phyloP scores from a whole-genome alignment of 2,113 vertebrate genomes.

The Ciconia maguari region DNA sequence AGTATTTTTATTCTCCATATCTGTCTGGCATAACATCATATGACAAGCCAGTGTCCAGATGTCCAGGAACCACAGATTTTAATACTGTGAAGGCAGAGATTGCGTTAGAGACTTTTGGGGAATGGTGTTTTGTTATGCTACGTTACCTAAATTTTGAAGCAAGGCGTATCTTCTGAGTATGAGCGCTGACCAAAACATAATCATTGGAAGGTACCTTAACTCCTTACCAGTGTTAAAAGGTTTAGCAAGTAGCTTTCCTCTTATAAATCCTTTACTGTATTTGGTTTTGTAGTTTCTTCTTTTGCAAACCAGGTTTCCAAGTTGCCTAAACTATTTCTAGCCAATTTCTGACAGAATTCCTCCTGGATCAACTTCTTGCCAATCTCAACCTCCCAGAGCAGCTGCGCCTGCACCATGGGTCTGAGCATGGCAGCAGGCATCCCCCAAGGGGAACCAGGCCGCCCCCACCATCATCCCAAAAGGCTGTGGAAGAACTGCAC shows the following conservation, averaged over 20 bases:
- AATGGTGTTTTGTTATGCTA: neutral
- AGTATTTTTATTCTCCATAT: neutral
- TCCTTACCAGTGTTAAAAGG: no score
- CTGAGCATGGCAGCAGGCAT: neutral
- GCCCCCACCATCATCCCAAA: neutral
- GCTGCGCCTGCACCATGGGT: no score
- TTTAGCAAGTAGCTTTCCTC: neutral
- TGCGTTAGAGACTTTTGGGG: neutral
- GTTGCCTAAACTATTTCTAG: neutral
- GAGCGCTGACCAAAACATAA: fast-evolving
- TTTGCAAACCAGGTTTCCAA: neutral
- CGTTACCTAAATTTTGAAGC: neutral
- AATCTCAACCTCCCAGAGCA: neutral
- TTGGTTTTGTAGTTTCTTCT: neutral
- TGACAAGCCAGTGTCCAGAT: neutral
- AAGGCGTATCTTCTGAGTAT: neutral
- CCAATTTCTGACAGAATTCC: neutral
- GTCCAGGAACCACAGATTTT: neutral
- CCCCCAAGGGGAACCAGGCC: neutral
- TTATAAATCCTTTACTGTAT: neutral
- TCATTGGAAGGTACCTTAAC: neutral
- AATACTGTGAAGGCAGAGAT: neutral
- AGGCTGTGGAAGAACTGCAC: neutral
- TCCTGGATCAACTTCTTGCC: neutral
- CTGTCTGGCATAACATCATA: neutral